These are phyloP conservation scores for Aythya baeri DNA, from an alignment of 2,113 vertebrate genomes.

Conservation along the genomic window DNA sequence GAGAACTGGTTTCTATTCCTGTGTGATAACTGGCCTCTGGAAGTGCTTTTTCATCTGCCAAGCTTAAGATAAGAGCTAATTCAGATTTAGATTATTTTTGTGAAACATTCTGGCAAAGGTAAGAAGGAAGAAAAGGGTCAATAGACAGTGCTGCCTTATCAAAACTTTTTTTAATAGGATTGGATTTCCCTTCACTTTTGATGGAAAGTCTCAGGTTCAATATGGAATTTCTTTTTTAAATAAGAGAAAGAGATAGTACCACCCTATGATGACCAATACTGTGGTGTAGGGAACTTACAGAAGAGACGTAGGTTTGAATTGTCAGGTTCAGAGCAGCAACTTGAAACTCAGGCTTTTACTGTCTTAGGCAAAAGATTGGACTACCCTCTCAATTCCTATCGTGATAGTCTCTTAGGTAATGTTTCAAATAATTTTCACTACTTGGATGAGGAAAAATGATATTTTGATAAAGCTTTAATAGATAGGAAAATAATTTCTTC, in stretches of 20 bases:
- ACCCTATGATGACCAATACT: background rate
- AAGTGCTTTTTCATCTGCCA: slow-evolving; percentile 6
- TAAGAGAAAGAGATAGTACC: background rate
- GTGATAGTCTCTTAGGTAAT: background rate
- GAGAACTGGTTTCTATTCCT: background rate
- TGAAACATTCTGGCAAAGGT: background rate
- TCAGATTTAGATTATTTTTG: slow-evolving; percentile 2
- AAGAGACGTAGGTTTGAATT: background rate
- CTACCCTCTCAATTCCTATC: background rate
- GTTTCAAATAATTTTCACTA: background rate
- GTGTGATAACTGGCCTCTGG: background rate
- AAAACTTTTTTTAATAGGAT: background rate
- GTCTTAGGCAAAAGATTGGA: background rate
- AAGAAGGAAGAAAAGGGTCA: background rate
- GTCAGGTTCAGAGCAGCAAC: background rate
- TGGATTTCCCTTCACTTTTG: background rate
- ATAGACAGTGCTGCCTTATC: background rate
- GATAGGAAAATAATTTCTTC: background rate
- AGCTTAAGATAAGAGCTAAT: background rate
- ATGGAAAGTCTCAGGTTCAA: background rate
- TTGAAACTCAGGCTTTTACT: background rate
- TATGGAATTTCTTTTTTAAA: background rate
- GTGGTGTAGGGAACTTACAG: background rate
- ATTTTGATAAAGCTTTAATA: background rate
- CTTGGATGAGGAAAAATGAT: background rate